phyloP scores from a whole-genome alignment of 1,140 invertebrate genomes.

The Pararge aegeria region DNA sequence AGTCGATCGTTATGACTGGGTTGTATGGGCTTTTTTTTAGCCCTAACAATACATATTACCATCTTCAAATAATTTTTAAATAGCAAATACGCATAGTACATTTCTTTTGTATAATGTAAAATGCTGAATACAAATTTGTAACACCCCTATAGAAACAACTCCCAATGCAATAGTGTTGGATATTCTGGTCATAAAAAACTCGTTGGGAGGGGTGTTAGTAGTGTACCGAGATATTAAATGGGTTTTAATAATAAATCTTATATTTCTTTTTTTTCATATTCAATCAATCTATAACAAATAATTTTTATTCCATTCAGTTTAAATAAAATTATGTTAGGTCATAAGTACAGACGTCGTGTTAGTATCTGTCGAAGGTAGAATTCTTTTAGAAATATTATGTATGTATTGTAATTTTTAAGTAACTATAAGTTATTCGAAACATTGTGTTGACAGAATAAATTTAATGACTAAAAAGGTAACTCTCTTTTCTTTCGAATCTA shows the following conservation, averaged over 20 bases:
- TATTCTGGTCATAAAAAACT: too few relatives aligned
- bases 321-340: not conserved
- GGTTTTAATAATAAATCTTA: too few relatives aligned
- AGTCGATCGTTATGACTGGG: constrained; percentile 19
- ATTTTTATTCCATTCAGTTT: not conserved
- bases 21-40: constrained; percentile 7
- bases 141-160: too few relatives aligned
- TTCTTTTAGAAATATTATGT: not conserved
- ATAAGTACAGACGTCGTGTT: not conserved
- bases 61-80: too few relatives aligned
- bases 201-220: too few relatives aligned
- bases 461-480: not conserved
- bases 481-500: too few relatives aligned
- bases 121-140: too few relatives aligned
- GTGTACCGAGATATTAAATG: too few relatives aligned
- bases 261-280: not conserved
- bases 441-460: constrained; percentile 3
- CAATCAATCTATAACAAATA: not conserved
- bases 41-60: not conserved
- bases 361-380: not conserved
- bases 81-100: not conserved
- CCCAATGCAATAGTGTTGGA: too few relatives aligned
- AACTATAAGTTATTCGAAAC: not conserved
- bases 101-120: not conserved
- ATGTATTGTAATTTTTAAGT: not conserved